Conservation (phyloP, 2,113 vertebrate species). For the Periophthalmodon schlosseri region DNA sequence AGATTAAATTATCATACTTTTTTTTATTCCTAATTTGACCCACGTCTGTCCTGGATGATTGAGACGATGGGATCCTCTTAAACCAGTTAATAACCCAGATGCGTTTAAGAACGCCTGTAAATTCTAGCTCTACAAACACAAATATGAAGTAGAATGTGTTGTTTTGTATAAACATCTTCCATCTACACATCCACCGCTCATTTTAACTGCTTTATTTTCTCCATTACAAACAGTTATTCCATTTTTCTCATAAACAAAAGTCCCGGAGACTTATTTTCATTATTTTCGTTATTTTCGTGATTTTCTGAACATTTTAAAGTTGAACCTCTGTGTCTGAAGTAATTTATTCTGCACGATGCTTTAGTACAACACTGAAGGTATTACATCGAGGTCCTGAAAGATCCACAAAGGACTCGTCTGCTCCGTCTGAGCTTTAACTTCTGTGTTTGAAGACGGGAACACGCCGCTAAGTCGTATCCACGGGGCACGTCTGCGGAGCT, state of each 20-base stretch:
- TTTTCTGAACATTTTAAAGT: neutral
- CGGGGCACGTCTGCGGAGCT: conserved; percentile 1
- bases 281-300: no score
- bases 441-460: conserved; percentile 17
- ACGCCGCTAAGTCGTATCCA: conserved; percentile 9
- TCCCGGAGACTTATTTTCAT: no score
- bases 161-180: no score
- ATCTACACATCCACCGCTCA: no score
- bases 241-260: neutral
- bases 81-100: no score
- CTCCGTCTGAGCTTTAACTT: conserved; percentile 5
- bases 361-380: neutral
- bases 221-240: neutral
- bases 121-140: no score
- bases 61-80: no score
- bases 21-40: no score
- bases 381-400: neutral
- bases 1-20: no score
- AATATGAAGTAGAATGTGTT: no score
- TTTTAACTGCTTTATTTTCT: neutral
- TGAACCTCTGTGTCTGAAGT: neutral
- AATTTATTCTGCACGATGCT: neutral
- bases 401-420: neutral
- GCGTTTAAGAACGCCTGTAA: no score
- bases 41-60: no score